phyloP scores from a whole-genome alignment of 2,113 vertebrate genomes.

The Melanostigma gelatinosum region DNA sequence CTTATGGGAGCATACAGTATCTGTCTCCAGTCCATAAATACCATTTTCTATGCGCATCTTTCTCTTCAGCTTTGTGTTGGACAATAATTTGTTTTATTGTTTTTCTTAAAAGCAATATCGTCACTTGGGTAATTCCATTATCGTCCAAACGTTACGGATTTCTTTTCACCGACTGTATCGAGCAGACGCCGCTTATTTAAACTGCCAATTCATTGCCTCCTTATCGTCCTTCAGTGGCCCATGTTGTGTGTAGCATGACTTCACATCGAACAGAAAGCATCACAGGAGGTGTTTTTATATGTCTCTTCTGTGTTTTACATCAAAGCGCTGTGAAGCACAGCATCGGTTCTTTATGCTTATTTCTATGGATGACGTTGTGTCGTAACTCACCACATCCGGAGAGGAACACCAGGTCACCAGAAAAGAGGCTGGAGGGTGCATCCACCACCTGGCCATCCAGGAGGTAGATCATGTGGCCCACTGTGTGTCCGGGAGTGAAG shows the following conservation, averaged over 20 bases:
- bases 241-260: background rate
- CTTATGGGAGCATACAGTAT: background rate
- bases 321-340: background rate
- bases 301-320: background rate
- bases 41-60: background rate
- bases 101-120: too few relatives aligned
- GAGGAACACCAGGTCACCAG: constrained; percentile 96
- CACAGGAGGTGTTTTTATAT: background rate
- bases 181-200: background rate
- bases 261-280: background rate
- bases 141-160: background rate
- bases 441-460: constrained; percentile 86
- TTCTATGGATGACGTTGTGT: background rate
- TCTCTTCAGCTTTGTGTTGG: background rate
- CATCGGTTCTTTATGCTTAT: background rate
- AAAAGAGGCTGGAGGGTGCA: constrained; percentile 91
- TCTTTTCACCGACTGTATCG: background rate
- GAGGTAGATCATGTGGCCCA: constrained; percentile 95
- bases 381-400: constrained; percentile 91
- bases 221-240: background rate
- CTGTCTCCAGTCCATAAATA: background rate
- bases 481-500: constrained; percentile 94
- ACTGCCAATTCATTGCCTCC: background rate
- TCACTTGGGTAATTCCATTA: background rate
- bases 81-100: background rate